Percentiles rank a stretch among this genome's conserved stretches.
These are phyloP conservation scores for Moxostoma hubbsi DNA, from an alignment of 2,797 vertebrate species.

Conservation along the genomic window DNA sequence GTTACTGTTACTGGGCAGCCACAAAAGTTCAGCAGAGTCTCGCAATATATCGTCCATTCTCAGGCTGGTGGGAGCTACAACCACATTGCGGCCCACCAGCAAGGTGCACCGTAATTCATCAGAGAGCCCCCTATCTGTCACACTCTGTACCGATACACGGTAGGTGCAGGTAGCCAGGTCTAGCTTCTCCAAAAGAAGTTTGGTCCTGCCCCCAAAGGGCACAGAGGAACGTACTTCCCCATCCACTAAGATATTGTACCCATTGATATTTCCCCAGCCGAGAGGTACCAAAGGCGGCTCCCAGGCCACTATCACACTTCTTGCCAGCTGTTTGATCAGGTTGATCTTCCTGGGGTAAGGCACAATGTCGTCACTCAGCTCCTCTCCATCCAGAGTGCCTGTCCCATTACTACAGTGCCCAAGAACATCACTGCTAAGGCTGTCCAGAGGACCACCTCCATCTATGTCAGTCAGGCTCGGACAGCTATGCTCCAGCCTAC, in stretches of 20 bases:
- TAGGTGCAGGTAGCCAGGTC: conserved; percentile 88
- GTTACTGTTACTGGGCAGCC: conserved; percentile 97
- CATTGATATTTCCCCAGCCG: conserved; percentile 88
- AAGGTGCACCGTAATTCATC: conserved; percentile 93
- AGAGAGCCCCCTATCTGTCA: conserved; percentile 86
- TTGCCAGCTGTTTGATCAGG: conserved; percentile 97
- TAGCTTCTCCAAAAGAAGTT: conserved; percentile 93
- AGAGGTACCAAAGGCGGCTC: conserved; percentile 88
- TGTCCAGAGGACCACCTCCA: conserved; percentile 70
- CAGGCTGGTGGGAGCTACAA: conserved; percentile 90
- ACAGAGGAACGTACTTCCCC: conserved; percentile 86
- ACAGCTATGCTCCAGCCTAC: conserved; percentile 75
- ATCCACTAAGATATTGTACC: conserved; percentile 93
- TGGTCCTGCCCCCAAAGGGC: conserved; percentile 82
- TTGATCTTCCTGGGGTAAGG: conserved; percentile 96
- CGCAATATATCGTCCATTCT: conserved; percentile 90
- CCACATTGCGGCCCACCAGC: conserved; percentile 91
- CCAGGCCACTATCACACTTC: conserved; percentile 98
- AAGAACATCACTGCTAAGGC: conserved; percentile 69
- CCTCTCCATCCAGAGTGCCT: conserved; percentile 81
- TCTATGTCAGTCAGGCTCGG: conserved; percentile 72
- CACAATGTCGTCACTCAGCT: conserved; percentile 92
- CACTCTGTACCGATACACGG: conserved; percentile 89
- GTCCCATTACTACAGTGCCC: conserved; percentile 83
- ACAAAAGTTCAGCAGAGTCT: conserved; percentile 91